Evolutionary conservation across 1,140 invertebrate species (phyloP).

Genomic region (Arctopsyche grandis): DNA sequence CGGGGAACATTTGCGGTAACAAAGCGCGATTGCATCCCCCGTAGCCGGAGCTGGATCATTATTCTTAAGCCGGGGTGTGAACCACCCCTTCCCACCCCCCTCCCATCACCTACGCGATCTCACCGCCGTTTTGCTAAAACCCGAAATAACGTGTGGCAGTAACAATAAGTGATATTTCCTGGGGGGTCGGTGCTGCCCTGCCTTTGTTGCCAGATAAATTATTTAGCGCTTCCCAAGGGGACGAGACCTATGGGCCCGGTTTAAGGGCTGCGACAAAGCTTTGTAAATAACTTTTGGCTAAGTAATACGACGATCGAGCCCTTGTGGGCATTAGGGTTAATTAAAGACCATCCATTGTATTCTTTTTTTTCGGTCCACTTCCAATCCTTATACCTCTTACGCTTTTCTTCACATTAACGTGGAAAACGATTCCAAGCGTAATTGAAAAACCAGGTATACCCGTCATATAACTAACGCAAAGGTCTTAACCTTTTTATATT

Average conservation of each 20-base stretch:
- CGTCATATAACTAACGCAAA: too few species aligned
- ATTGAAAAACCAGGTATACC: too few species aligned
- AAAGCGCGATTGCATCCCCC: constrained; percentile 36
- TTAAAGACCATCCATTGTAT: constrained; percentile 15
- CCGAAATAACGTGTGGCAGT: constrained; percentile 42
- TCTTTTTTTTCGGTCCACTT: background rate
- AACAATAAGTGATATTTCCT: constrained; percentile 45
- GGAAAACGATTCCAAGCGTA: too few species aligned
- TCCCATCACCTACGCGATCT: background rate
- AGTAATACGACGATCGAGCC: constrained; percentile 12
- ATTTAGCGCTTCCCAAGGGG: constrained; percentile 42
- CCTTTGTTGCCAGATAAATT: constrained; percentile 45
- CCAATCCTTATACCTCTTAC: background rate
- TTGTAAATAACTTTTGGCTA: constrained; percentile 29
- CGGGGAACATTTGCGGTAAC: constrained; percentile 35
- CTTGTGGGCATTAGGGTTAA: constrained; percentile 10
- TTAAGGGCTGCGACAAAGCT: constrained; percentile 39
- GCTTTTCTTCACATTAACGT: background rate
- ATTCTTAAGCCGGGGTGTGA: constrained; percentile 19
- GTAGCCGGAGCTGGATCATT: constrained; percentile 26
- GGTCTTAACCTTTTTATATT: too few species aligned
- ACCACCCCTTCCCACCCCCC: background rate
- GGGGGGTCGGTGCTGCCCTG: background rate
- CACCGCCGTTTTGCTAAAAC: constrained; percentile 21
- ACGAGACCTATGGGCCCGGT: constrained; percentile 27